phyloP scores from a whole-genome alignment of 92 coral and sea anemone genomes.

The Chrysogorgia sp. region DNA sequence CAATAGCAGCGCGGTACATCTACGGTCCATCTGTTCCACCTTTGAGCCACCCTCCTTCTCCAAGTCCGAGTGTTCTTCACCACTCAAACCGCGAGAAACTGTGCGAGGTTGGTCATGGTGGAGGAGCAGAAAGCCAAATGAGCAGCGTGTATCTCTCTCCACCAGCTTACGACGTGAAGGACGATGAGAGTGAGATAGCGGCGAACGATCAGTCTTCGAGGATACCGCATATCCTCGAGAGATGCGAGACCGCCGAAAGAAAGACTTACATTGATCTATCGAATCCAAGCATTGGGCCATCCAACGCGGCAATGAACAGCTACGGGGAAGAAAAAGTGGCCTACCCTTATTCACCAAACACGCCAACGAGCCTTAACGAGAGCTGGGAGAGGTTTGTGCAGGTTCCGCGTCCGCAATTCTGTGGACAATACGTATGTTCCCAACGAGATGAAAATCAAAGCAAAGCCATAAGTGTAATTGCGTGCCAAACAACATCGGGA shows the following conservation, averaged over 20 bases:
- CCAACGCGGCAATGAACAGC: background rate
- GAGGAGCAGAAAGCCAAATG: slow-evolving; percentile 20
- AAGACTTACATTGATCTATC: slow-evolving; percentile 25
- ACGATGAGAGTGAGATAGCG: too few relatives aligned
- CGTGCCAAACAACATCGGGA: slow-evolving; percentile 67
- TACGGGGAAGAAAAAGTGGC: background rate
- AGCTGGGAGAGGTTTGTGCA: background rate
- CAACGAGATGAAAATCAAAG: background rate
- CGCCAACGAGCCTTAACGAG: background rate
- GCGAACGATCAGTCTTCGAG: too few relatives aligned
- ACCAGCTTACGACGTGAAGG: slow-evolving; percentile 25
- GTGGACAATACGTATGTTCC: background rate
- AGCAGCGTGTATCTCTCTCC: slow-evolving; percentile 40
- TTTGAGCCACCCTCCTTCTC: slow-evolving; percentile 38
- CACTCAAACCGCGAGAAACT: background rate
- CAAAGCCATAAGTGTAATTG: slow-evolving; percentile 45
- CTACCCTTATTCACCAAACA: background rate
- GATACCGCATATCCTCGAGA: background rate
- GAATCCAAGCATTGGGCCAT: background rate
- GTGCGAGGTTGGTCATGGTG: slow-evolving; percentile 7
- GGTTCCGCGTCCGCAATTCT: background rate
- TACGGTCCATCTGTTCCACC: slow-evolving; percentile 35
- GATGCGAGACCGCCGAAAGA: background rate
- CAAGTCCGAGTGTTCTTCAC: background rate
- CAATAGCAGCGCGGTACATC: slow-evolving; percentile 7